Evolutionary conservation across 2,113 vertebrate species (phyloP).

Genomic region (Pedetes capensis): DNA sequence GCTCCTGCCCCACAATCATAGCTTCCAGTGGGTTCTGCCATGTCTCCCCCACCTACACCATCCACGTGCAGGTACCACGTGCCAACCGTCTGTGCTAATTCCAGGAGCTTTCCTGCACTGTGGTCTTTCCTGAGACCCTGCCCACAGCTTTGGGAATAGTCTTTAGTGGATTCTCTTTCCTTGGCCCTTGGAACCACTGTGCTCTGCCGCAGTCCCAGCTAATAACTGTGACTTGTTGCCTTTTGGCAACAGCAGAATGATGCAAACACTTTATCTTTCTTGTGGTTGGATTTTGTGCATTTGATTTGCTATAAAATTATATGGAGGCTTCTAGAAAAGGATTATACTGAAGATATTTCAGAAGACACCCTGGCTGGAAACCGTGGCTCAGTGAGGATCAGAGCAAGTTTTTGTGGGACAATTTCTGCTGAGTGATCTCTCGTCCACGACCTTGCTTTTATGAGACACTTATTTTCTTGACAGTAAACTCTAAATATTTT

Average conservation of each 20-base stretch:
- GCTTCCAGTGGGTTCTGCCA: background rate
- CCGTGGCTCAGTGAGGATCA: background rate
- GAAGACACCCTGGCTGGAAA: background rate
- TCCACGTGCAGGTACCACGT: background rate
- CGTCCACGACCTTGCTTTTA: background rate
- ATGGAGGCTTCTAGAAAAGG: background rate
- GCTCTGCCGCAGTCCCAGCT: background rate
- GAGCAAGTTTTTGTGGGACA: background rate
- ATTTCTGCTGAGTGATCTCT: background rate
- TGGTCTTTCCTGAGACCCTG: background rate
- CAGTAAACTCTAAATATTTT: background rate
- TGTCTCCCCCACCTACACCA: accelerated
- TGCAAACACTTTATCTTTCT: background rate
- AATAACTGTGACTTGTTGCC: background rate
- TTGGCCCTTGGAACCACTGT: background rate
- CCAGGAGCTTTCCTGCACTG: too few relatives aligned
- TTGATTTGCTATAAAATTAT: background rate
- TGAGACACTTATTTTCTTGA: background rate
- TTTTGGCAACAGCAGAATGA: background rate
- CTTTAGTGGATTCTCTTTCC: background rate
- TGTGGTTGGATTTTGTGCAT: background rate
- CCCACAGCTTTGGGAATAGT: background rate
- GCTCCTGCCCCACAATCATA: background rate
- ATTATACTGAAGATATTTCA: background rate
- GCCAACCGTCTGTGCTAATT: too few relatives aligned